Evolutionary conservation across 2,888 invertebrate species (phyloP), one percentile per base, ranked within the genome.

Genomic region (Eilema depressum): DNA sequence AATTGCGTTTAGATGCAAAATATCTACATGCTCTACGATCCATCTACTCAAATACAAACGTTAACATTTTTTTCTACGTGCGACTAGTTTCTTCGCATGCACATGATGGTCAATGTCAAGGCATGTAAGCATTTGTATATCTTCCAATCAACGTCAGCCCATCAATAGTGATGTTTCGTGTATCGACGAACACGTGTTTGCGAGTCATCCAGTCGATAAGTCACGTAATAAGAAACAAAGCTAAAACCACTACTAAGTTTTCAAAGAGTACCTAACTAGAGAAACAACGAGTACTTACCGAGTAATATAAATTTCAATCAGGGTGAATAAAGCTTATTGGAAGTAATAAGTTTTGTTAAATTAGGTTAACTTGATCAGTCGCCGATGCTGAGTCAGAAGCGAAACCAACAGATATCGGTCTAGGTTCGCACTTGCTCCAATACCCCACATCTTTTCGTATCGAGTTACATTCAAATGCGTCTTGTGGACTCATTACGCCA

Each of bases 361-460:
- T 57, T 59, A 23, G 14, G 57, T 59, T 59, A 26, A 26, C 5
- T 59, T 59, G 57, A 69, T 25, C 69, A 41, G 23, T 91, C 86
- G 83, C 83, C 83, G 83, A 81, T 84, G 88, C 86, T 92, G 92
- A 93, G 86, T 93, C 92, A 92, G 87, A 86, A 83, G 79, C 80
- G 81, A 80, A 87, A 78, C 85, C 91, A 91, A 93, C 91, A 89
- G 91, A 91, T 86, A 76, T 85, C 85, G 78, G 83, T 87, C 88
- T 92, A 90, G 88, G 90, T 91, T 86, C 82, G 81, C 88, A 85
- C 84, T 86, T 88, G 94, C 85, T 92, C 95, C 85, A 90, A 86
- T 93, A 92, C 85, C 93, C 94, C 84, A 93, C 91, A 91, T 94
- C 85, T 89, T 89, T 88, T 87, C 85, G 86, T 88, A 91, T 91